A percentile compares a stretch with the other conserved stretches of the same genome.
Conservation (phyloP, 2,888 invertebrate genomes). For the Embidobia sp. region DNA sequence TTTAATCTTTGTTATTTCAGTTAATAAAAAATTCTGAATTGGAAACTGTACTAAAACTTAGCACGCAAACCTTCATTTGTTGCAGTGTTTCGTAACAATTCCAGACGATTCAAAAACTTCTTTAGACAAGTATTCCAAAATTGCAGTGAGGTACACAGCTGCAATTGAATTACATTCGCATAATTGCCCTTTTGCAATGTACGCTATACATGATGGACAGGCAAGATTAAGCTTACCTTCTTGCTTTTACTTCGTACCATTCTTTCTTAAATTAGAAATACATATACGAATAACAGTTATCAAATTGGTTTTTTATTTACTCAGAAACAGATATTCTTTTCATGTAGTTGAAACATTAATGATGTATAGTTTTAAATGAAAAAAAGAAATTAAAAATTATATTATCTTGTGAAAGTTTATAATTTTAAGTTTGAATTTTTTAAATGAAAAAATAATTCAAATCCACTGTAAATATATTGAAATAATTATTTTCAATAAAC, state of each 20-base stretch:
- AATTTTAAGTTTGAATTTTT: no score
- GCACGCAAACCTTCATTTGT: slow-evolving; percentile 7
- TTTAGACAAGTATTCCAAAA: slow-evolving; percentile 30
- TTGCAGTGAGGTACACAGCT: slow-evolving; percentile 14
- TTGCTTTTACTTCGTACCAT: slow-evolving; percentile 25
- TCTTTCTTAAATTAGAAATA: slow-evolving; percentile 12
- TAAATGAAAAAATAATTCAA: no score
- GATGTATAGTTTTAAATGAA: no score
- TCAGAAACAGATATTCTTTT: no score
- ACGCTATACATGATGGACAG: slow-evolving; percentile 27
- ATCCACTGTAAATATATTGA: no score
- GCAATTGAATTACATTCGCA: slow-evolving; percentile 36
- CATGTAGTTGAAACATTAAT: no score
- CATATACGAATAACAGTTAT: neutral
- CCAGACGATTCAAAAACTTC: slow-evolving; percentile 26
- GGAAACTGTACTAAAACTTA: slow-evolving; percentile 8
- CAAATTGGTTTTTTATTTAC: slow-evolving; percentile 7
- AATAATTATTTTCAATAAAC: no score
- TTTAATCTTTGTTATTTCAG: slow-evolving; percentile 6
- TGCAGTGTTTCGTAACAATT: slow-evolving; percentile 19
- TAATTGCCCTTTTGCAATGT: slow-evolving; percentile 42
- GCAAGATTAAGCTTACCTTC: slow-evolving; percentile 26
- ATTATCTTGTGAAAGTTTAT: no score
- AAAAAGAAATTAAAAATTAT: no score
- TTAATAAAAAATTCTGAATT: slow-evolving; percentile 2